These are phyloP conservation scores for Cyclura pinguis DNA, from an alignment of 2,797 vertebrate genomes.

Conservation along the genomic window DNA sequence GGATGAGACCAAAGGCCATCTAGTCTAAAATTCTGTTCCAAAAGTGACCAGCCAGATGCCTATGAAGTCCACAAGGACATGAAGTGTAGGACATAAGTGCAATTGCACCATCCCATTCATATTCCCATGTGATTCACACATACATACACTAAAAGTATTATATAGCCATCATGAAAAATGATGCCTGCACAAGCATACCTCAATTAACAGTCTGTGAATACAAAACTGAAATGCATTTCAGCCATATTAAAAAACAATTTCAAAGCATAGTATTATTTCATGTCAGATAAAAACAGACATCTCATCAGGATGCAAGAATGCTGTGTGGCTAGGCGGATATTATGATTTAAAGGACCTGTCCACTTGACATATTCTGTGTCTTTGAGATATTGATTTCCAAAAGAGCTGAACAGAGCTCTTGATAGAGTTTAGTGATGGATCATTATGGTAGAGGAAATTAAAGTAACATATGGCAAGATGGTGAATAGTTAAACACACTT, in stretches of 20 bases:
- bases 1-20: neutral
- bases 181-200: no score
- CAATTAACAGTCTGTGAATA: no score
- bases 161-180: neutral
- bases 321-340: neutral
- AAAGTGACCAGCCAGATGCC: neutral
- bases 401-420: neutral
- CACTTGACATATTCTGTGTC: constrained; percentile 11
- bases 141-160: neutral
- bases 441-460: neutral
- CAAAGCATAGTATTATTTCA: constrained; percentile 20
- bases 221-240: constrained; percentile 24
- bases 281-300: constrained; percentile 46
- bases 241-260: constrained; percentile 29
- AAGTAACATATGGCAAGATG: neutral
- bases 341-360: neutral
- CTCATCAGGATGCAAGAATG: neutral
- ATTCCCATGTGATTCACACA: neutral
- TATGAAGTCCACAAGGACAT: neutral
- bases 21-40: neutral
- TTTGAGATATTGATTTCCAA: neutral
- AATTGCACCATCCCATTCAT: neutral
- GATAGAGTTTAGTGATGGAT: neutral
- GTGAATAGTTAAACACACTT: neutral
- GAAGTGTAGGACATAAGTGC: neutral